A percentile compares a stretch with the other conserved stretches of the same genome.
Evolutionary conservation across 2,113 vertebrate species (phyloP).

Genomic region (Parus major): DNA sequence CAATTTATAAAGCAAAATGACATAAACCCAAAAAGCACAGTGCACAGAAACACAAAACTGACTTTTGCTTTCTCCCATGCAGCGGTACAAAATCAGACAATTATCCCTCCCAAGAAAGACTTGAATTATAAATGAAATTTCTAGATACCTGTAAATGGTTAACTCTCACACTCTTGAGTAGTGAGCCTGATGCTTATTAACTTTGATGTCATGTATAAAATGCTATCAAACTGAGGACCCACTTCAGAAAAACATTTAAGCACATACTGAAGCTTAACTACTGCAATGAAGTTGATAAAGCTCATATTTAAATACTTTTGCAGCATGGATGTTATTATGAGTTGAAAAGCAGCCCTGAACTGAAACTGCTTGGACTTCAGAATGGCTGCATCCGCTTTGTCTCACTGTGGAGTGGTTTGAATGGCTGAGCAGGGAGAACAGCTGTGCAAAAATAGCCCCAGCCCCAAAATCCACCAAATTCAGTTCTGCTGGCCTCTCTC

Average conservation of each 20-base stretch:
- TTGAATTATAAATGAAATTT: conserved; percentile 25
- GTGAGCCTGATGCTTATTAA: background rate
- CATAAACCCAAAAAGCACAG: background rate
- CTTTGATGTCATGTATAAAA: background rate
- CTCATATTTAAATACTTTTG: background rate
- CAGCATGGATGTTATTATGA: background rate
- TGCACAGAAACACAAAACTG: background rate
- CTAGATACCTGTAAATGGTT: background rate
- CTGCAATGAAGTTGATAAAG: background rate
- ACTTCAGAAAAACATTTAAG: background rate
- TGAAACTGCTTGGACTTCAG: background rate
- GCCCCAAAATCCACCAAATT: background rate
- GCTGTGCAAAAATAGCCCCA: background rate
- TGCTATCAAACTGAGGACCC: background rate
- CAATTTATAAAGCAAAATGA: background rate
- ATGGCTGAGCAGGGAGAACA: background rate
- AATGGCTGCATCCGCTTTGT: rapidly evolving
- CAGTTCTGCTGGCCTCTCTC: background rate
- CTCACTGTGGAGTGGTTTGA: background rate
- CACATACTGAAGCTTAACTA: background rate
- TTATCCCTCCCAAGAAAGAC: conserved; percentile 11
- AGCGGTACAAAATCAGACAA: background rate
- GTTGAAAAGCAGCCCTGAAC: background rate
- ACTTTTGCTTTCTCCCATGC: background rate
- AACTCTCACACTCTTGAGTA: background rate